Evolutionary conservation across 2,113 vertebrate species (phyloP).

Genomic region (Hippocampus abdominalis): DNA sequence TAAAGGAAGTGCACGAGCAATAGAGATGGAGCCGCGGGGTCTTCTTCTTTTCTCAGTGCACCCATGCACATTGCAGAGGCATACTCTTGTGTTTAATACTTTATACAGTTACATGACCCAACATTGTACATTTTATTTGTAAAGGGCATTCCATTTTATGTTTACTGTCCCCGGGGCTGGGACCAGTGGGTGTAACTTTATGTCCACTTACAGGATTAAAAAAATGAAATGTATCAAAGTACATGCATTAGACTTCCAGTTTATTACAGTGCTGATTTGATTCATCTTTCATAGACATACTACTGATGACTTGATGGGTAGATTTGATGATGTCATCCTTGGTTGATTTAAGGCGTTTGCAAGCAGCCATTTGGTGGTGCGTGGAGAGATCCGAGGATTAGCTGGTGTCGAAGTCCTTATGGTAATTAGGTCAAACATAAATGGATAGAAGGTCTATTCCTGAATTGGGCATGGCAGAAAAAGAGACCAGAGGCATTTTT

Average conservation of each 20-base stretch:
- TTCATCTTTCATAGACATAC: not conserved
- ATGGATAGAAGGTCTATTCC: constrained; percentile 53
- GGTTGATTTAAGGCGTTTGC: not conserved
- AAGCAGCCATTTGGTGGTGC: constrained; percentile 34
- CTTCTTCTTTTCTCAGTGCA: not conserved
- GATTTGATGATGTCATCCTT: not conserved
- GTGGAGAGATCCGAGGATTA: constrained; percentile 59
- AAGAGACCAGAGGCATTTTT: constrained; percentile 27
- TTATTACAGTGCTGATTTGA: not conserved
- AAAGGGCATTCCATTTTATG: not conserved
- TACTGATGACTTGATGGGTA: not conserved
- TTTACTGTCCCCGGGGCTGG: not conserved
- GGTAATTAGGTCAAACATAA: constrained; percentile 51
- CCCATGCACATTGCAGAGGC: not conserved
- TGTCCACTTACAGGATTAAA: not conserved
- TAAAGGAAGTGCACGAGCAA: not conserved
- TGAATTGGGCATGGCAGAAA: constrained; percentile 30
- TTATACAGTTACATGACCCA: not conserved
- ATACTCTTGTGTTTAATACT: not conserved
- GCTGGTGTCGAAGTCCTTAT: constrained; percentile 29
- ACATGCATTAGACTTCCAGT: not conserved
- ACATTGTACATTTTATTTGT: not conserved
- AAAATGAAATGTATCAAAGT: not conserved
- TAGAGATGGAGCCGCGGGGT: not conserved
- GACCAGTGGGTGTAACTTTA: not conserved